Evolutionary conservation across 2,113 vertebrate species (phyloP).

Genomic region (Oxyura jamaicensis): DNA sequence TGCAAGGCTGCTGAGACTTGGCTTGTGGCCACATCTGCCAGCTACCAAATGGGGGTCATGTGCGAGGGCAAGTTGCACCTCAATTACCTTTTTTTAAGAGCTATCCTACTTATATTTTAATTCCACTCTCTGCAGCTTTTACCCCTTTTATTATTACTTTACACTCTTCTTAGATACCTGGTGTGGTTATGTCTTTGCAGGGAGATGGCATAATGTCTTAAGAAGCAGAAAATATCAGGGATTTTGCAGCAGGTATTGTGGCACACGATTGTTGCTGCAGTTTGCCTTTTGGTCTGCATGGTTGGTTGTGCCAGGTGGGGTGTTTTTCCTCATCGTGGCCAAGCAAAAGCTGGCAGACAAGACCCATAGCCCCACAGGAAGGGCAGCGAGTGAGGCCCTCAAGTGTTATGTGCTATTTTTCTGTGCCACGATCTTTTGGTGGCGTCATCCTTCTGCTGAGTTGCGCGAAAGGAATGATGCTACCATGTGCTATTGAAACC

Average conservation of each 20-base stretch:
- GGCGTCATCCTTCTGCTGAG: background rate
- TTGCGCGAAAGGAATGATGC: background rate
- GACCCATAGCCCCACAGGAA: background rate
- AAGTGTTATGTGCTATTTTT: background rate
- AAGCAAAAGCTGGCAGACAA: background rate
- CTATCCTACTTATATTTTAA: background rate
- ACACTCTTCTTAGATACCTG: background rate
- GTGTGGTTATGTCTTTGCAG: background rate
- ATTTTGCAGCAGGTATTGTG: background rate
- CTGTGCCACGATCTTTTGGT: background rate
- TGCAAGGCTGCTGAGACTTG: background rate
- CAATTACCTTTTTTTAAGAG: background rate
- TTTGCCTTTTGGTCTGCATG: fast-evolving
- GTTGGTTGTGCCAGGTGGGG: background rate
- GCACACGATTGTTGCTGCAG: background rate
- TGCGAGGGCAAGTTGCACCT: background rate
- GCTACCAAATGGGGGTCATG: background rate
- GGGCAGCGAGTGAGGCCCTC: background rate
- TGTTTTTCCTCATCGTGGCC: fast-evolving
- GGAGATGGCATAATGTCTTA: background rate
- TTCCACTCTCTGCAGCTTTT: background rate
- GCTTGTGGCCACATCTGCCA: background rate
- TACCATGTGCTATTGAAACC: background rate
- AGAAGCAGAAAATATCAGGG: background rate
- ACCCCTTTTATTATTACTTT: background rate